Conservation (phyloP, 2,797 vertebrate species). For the Falco cherrug region DNA sequence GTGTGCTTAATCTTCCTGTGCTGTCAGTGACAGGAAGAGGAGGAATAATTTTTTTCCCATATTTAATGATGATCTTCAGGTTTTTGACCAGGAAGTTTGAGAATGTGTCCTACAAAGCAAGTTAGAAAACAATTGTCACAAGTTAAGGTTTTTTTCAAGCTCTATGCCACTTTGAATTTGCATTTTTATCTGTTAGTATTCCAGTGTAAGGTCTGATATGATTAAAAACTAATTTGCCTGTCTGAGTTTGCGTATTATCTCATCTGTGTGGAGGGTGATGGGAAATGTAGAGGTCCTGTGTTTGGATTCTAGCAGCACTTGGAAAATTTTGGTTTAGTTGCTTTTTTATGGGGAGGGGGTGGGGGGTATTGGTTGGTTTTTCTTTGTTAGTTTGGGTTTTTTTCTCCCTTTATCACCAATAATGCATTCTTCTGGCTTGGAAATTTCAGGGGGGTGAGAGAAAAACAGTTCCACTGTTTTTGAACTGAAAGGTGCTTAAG, state of each 20-base stretch:
- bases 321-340: background rate
- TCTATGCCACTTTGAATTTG: background rate
- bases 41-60: background rate
- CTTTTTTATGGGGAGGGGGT: background rate
- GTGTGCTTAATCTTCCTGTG: slow-evolving; percentile 11
- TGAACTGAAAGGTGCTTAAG: background rate
- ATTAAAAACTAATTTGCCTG: background rate
- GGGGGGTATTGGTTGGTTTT: background rate
- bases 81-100: slow-evolving; percentile 7
- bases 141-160: background rate
- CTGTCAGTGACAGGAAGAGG: slow-evolving; percentile 41
- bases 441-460: background rate
- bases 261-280: background rate
- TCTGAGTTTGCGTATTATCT: background rate
- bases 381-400: background rate
- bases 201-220: background rate
- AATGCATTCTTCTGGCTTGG: background rate
- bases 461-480: background rate
- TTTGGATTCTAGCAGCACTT: background rate
- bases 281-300: background rate
- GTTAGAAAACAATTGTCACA: background rate
- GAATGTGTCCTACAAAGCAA: background rate
- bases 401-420: background rate
- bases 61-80: background rate
- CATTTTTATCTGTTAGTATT: background rate